Conservation (phyloP, 1,140 invertebrate species). For the Drosophila grimshawi region DNA sequence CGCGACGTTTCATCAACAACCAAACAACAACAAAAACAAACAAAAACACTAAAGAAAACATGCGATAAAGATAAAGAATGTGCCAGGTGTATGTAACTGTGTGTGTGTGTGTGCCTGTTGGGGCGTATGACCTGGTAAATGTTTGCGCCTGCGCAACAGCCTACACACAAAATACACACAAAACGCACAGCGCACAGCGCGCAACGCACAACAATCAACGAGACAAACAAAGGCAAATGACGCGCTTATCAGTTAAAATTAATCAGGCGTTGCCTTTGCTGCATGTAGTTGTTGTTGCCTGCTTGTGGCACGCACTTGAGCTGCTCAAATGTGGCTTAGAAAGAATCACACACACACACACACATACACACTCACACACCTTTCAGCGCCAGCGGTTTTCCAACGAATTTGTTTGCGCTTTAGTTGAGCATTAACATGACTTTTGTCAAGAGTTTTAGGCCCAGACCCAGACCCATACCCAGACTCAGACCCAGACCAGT, state of each 20-base stretch:
- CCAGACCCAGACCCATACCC: too few species aligned
- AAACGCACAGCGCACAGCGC: neutral
- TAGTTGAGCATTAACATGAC: slow-evolving; percentile 64
- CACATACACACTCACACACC: slow-evolving; percentile 17
- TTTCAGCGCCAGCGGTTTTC: slow-evolving; percentile 65
- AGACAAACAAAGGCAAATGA: slow-evolving; percentile 74
- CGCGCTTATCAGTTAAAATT: slow-evolving; percentile 78
- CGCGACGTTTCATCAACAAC: slow-evolving; percentile 49
- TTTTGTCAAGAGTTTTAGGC: slow-evolving; percentile 23
- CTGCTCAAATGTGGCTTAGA: slow-evolving; percentile 24
- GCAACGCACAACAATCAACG: slow-evolving; percentile 34
- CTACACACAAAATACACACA: slow-evolving; percentile 56
- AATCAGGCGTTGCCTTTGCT: slow-evolving; percentile 73
- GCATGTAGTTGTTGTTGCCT: slow-evolving; percentile 3
- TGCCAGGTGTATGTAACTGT: slow-evolving; percentile 23
- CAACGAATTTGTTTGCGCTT: slow-evolving; percentile 70
- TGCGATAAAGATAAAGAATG: slow-evolving; percentile 78
- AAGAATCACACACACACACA: slow-evolving; percentile 8
- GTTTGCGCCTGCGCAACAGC: slow-evolving; percentile 76
- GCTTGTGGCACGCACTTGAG: slow-evolving; percentile 50
- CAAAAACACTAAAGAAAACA: slow-evolving; percentile 66
- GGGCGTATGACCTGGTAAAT: slow-evolving; percentile 77
- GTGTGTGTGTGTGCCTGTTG: slow-evolving; percentile 34
- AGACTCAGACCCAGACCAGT: too few species aligned
- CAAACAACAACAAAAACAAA: slow-evolving; percentile 23